phyloP scores from a whole-genome alignment of 2,113 vertebrate genomes.

The Muntiacus muntjak region DNA sequence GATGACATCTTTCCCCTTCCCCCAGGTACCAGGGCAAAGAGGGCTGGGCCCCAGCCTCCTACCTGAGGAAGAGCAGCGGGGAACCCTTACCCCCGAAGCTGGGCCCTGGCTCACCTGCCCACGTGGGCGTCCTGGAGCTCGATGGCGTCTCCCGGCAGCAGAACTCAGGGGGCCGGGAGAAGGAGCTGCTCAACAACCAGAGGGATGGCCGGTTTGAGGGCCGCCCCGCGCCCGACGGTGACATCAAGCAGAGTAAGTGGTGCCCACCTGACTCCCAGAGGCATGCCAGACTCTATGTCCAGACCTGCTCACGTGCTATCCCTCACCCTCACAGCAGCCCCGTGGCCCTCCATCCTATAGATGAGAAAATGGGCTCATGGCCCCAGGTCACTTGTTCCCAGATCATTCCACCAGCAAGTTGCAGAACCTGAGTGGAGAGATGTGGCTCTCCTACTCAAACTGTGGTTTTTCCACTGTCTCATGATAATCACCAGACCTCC shows the following conservation, averaged over 20 bases:
- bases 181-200: slow-evolving; percentile 81
- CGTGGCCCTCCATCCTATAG: not conserved
- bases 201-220: slow-evolving; percentile 80
- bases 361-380: not conserved
- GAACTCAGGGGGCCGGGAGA: slow-evolving; percentile 77
- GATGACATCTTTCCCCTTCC: not conserved
- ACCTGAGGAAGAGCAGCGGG: slow-evolving; percentile 89
- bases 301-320: not conserved
- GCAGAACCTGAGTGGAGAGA: not conserved
- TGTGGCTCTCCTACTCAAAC: not conserved
- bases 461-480: not conserved
- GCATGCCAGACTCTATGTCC: not conserved
- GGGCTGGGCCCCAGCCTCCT: slow-evolving; percentile 98
- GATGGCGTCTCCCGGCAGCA: slow-evolving; percentile 88
- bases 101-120: slow-evolving; percentile 81
- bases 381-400: not conserved
- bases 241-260: slow-evolving; percentile 86
- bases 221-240: slow-evolving; percentile 77
- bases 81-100: slow-evolving; percentile 87
- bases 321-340: not conserved
- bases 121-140: slow-evolving; percentile 87
- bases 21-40: slow-evolving; percentile 93
- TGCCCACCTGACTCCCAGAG: accelerated
- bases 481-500: accelerated
- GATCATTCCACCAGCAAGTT: not conserved